Evolutionary conservation across 1,140 invertebrate species (phyloP), one percentile per base, ranked within the genome.

Genomic region (Homalodisca vitripennis): DNA sequence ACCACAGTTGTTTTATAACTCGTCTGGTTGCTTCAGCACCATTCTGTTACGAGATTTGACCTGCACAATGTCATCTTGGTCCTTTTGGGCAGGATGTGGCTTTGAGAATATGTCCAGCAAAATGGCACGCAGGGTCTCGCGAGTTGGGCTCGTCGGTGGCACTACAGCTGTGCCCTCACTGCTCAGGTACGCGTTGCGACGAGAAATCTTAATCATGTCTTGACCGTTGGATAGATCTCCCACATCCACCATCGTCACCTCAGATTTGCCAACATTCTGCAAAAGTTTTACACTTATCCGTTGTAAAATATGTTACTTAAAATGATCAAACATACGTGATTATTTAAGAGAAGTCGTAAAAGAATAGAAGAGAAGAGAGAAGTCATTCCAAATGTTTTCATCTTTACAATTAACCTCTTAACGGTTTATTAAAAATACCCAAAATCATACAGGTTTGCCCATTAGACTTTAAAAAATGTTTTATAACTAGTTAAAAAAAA

Each of bases 121-220:
- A 6, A 69, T 30, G 26, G 53, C 55, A 10, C 68, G 68, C 13
- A 69, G 55, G 20, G 53, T 32, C 55, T 69, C 53, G 1, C 34
- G 57, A 24, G 32, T 66, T 27, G 55, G 60, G n/a, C 26, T 55
- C 13, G 30, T 55, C 1, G 66, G 70, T 13, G 70, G 66, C 2
- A 71, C 55, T 1, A 71, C 65, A 1, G 66, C 51, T 3, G 65
- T 71, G 17, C 66, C 70, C 47, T 68, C 66, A 29, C 70, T 71
- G 66, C 65, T 71, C 31, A 71, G 14, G 17, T 64, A 71, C 14
- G 70, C 70, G 24, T 71, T 66, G 26, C 65, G 65, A n/a, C 68
- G 31, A 13, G 68, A 63, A 31, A 70, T 53, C 46, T 47, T 47
- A 17, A 70, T 64, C 47, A 71, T 62, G 32, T 66, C 70, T 41